phyloP scores from a whole-genome alignment of 2,888 invertebrate species.

The Trissonchulus latispiculum region DNA sequence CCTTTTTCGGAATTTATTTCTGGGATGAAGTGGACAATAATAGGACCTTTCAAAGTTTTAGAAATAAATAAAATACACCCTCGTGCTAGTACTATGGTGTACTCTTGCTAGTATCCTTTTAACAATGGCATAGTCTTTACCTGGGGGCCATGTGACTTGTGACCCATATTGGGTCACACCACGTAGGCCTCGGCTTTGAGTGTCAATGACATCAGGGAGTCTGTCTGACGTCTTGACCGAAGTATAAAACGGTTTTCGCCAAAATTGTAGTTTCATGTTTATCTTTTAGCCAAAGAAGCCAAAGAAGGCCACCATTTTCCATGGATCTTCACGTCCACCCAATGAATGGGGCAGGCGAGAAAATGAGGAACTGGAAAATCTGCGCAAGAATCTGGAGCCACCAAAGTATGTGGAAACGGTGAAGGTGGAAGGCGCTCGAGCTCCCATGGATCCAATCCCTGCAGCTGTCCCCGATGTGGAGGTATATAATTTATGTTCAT shows the following conservation, averaged over 20 bases:
- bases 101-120: too few relatives aligned
- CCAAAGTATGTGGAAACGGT: constrained; percentile 42
- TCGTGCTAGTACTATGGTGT: too few relatives aligned
- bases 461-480: constrained; percentile 12
- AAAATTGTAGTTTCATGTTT: neutral
- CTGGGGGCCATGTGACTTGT: too few relatives aligned
- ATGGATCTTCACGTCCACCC: constrained; percentile 40
- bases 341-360: constrained; percentile 42
- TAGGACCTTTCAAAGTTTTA: too few relatives aligned
- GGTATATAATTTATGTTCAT: too few relatives aligned
- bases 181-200: neutral
- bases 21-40: too few relatives aligned
- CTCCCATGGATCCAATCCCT: constrained; percentile 9
- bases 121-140: too few relatives aligned
- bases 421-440: constrained; percentile 17
- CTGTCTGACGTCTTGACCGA: neutral
- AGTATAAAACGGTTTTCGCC: neutral
- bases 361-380: constrained; percentile 40
- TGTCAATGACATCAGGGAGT: too few relatives aligned
- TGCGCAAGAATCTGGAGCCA: constrained; percentile 38
- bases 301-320: constrained; percentile 31
- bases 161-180: too few relatives aligned
- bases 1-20: too few relatives aligned
- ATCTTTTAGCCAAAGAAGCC: constrained; percentile 18
- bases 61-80: too few relatives aligned